Evolutionary conservation across 2,797 vertebrate species (phyloP), one percentile per base, ranked within the genome.

Genomic region (Propithecus perrieri): DNA sequence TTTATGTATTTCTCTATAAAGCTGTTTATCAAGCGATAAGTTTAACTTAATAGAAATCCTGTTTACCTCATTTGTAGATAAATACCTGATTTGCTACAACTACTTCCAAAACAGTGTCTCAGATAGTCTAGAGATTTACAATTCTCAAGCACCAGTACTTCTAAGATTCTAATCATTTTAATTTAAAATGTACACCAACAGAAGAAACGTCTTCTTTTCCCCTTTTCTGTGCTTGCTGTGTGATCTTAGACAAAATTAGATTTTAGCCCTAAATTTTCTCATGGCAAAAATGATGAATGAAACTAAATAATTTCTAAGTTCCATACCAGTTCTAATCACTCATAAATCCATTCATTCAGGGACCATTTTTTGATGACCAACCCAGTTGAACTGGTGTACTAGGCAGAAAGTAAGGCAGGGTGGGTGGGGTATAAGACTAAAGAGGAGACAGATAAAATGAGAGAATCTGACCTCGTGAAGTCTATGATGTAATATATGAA

Each of bases 221-320:
- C 4, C 12, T 4, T 93, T 87, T 65, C 33, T 93, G 24, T 91
- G 63, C 35, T 86, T 89, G 11, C 33, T 50, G 5, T 75, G 26
- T 71, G 24, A 74, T 85, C 71, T 69, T 30, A 85, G 46, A 57
- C 38, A 84, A 85, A 96, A 85, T 59, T 71, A 84, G 12, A 55
- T 86, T 78, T 14, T 22, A 69, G 57, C 38, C 24, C 24, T 94
- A 33, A 72, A 0, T 90, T 75, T 96, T 92, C 35, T 79, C 22
- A 12, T 61, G 26, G 9, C 38, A 74, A 71, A 94, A 91, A 83
- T 89, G 26, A 83, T 14, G 2, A 87, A 53, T 84, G 78, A 83
- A 91, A 81, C 38, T 24, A 50, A 92, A 86, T 78, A 30, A 43
- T 95, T 96, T 87, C n/a, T 79, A 48, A 48, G 18, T 67, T 86